A percentile compares a stretch with the other conserved stretches of the same genome.
These are phyloP conservation scores for Lasioglossum zephyrum DNA, from an alignment of 2,888 invertebrate genomes.

Conservation along the genomic window DNA sequence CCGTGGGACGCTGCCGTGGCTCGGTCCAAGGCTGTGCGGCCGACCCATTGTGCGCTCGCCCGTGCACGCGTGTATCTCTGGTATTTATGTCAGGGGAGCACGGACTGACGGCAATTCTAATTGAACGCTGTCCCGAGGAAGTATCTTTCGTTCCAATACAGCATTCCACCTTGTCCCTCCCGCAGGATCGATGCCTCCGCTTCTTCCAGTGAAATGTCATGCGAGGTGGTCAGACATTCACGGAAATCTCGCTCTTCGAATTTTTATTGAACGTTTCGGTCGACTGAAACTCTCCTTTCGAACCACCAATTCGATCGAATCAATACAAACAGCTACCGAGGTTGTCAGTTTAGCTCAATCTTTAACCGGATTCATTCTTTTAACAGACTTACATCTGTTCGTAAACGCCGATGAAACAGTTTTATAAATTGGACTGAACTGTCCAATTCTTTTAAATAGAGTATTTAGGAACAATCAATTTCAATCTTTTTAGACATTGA, in stretches of 20 bases:
- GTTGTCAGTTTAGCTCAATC: not conserved
- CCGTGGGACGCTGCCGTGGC: conserved; percentile 35
- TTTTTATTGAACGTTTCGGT: not conserved
- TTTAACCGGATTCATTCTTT: not conserved
- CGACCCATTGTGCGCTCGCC: conserved; percentile 36
- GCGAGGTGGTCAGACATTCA: not conserved
- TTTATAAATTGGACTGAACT: too few relatives aligned
- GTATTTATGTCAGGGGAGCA: conserved; percentile 58
- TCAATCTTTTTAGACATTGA: too few relatives aligned
- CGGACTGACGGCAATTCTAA: conserved; percentile 72
- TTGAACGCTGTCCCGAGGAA: conserved; percentile 64
- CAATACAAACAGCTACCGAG: not conserved
- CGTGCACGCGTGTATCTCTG: conserved; percentile 55
- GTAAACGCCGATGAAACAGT: too few relatives aligned
- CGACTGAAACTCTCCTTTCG: not conserved
- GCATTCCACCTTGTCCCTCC: conserved; percentile 29
- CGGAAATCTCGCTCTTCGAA: not conserved
- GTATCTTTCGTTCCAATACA: conserved; percentile 63
- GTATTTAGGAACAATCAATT: too few relatives aligned
- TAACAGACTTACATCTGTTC: too few relatives aligned
- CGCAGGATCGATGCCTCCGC: not conserved
- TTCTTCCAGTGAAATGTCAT: not conserved
- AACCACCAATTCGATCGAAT: not conserved
- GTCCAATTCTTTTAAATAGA: too few relatives aligned
- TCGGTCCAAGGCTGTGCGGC: conserved; percentile 26